These are phyloP conservation scores for Drosophila sucinea DNA, from an alignment of 1,140 invertebrate genomes.

Conservation along the genomic window DNA sequence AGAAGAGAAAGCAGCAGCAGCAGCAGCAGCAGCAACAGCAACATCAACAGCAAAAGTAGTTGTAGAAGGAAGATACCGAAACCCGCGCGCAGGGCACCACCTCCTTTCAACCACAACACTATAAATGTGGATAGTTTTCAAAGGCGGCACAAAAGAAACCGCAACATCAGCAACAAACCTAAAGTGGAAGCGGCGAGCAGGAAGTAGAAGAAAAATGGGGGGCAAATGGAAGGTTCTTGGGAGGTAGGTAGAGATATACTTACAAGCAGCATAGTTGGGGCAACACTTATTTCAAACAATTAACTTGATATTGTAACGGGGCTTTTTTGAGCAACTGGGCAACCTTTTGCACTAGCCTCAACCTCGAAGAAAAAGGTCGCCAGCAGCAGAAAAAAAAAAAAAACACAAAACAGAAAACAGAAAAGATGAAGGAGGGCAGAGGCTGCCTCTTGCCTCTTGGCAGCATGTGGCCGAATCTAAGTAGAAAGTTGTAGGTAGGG, in stretches of 20 bases:
- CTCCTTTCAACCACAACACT: conserved; percentile 63
- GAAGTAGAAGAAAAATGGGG: conserved; percentile 5
- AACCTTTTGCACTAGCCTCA: conserved; percentile 32
- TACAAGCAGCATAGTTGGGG: conserved; percentile 21
- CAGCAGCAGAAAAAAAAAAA: conserved; percentile 36
- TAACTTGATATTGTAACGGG: conserved; percentile 80
- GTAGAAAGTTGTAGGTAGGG: conserved; percentile 14
- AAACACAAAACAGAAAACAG: conserved; percentile 23
- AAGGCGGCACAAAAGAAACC: conserved; percentile 77
- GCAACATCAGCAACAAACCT: conserved; percentile 71
- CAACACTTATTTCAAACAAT: conserved; percentile 81
- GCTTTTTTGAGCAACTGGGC: conserved; percentile 46
- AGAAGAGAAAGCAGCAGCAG: conserved; percentile 36
- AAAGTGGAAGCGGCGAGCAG: neutral
- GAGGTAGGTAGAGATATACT: conserved; percentile 6
- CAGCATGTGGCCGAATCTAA: conserved; percentile 69
- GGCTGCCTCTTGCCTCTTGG: conserved; percentile 54
- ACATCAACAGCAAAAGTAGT: conserved; percentile 33
- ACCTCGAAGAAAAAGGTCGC: conserved; percentile 59
- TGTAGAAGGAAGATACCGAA: conserved; percentile 5
- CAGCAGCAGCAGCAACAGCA: conserved; percentile 22
- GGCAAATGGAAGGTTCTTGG: neutral
- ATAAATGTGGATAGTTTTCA: conserved; percentile 75
- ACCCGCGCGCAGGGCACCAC: neutral
- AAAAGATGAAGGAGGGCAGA: neutral